Conservation (phyloP, 2,888 invertebrate genomes). For the Chironomus tentans region DNA sequence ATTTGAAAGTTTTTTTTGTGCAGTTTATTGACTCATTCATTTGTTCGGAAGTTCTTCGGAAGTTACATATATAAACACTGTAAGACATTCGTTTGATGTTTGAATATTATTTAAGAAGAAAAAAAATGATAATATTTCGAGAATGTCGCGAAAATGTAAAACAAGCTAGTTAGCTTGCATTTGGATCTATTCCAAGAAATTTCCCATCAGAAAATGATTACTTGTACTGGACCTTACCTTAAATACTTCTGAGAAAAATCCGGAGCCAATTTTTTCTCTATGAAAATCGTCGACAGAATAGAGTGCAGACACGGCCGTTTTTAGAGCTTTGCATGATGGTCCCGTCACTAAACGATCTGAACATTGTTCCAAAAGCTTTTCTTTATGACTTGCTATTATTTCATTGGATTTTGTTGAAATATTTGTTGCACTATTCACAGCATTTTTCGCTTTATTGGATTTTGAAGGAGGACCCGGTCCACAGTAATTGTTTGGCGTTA, state of each 20-base stretch:
- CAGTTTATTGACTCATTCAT: too few species aligned
- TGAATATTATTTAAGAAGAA: too few species aligned
- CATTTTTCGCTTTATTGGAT: too few species aligned
- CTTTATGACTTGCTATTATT: not conserved
- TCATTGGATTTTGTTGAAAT: not conserved
- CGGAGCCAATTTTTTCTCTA: conserved; percentile 85
- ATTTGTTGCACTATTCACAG: too few species aligned
- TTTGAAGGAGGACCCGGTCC: not conserved
- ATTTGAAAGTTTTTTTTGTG: not conserved
- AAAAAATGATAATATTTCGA: too few species aligned
- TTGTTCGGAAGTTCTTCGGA: too few species aligned
- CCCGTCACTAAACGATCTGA: conserved; percentile 55
- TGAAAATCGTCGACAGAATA: conserved; percentile 90
- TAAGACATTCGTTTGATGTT: too few species aligned
- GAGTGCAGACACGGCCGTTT: conserved; percentile 83
- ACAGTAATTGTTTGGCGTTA: conserved; percentile 7
- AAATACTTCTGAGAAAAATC: conserved; percentile 96
- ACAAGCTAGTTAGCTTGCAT: too few species aligned
- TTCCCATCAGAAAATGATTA: too few species aligned
- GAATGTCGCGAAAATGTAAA: too few species aligned
- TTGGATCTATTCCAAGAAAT: too few species aligned
- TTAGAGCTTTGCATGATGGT: conserved; percentile 79
- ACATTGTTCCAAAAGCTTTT: not conserved
- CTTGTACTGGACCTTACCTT: conserved; percentile 56
- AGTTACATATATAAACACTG: too few species aligned